Base-by-base conservation (phyloP, 2,797 vertebrate species). In the Coccyzus lansbergi region DNA sequence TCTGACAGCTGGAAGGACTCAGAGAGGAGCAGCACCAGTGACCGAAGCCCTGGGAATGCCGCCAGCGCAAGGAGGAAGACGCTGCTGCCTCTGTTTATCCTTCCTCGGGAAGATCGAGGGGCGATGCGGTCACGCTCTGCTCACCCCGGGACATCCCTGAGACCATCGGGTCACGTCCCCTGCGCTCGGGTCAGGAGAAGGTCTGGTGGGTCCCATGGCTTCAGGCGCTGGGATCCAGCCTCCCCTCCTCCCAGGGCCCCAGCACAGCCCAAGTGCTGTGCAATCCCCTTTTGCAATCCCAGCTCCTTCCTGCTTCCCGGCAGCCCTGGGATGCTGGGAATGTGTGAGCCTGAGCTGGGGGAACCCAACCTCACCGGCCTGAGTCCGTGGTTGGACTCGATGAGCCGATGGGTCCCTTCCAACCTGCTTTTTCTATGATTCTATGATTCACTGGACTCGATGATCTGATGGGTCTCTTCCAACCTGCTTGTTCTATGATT, bases 41-140 rank as follows among this genome's bases (percentile, higher is more conserved):
- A 70, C 42, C 0, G 1, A 93, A 69, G 74, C 86, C 46, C 92
- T 86, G 93, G 95, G 95, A 96, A 94, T 55, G 13, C 49, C 0
- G 90, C 94, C 93, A 94, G 81, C 55, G 52, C 15, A 10, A 88
- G 88, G 60, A 78, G 83, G 88, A 96, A 88, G 94, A 64, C 83
- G 92, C 55, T 92, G n/a, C 52, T 92, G n/a, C 52, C 65, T 94
- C 76, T 94, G 88, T 95, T 96, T 96, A 89, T 93, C 78, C 56
- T 84, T 84, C 80, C 55, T 55, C 79, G 85, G 69, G 77, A 79
- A 95, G 77, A 80, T 62, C 90, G 78, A 59, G 48, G 81, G 74
- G 78, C 92, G 83, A 93, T 49, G 63, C 3, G 12, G 81, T 36
- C 83, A 69, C 83, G 52, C 38, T 77, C 68, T 55, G 88, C 77